Percentiles rank a stretch among this genome's conserved stretches.
phyloP scores from a whole-genome alignment of 2,888 invertebrate species.

The Syritta pipiens region DNA sequence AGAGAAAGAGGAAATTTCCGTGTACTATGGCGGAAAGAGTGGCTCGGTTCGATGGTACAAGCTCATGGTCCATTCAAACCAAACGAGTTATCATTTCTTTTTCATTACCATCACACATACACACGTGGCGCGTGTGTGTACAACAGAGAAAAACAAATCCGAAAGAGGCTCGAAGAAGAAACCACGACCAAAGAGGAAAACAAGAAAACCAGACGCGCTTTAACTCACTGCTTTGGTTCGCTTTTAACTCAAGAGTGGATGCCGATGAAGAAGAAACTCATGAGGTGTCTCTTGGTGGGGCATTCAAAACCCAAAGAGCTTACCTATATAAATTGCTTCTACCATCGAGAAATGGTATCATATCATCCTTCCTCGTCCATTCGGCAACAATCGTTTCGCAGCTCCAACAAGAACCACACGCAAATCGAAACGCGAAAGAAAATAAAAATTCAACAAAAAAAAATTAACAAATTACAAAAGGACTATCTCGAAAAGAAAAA shows the following conservation, averaged over 20 bases:
- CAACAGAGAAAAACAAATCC: slow-evolving; percentile 41
- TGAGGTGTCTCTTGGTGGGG: slow-evolving; percentile 64
- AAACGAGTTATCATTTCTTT: slow-evolving; percentile 55
- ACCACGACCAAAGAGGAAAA: slow-evolving; percentile 36
- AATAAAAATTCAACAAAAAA: slow-evolving; percentile 63
- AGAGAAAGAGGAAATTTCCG: slow-evolving; percentile 54
- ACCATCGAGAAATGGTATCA: slow-evolving; percentile 80
- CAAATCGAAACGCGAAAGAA: slow-evolving; percentile 60
- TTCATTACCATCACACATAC: neutral
- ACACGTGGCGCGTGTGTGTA: neutral
- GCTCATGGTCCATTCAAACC: slow-evolving; percentile 42
- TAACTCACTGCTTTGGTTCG: slow-evolving; percentile 54
- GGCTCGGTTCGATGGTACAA: slow-evolving; percentile 48
- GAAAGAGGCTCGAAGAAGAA: slow-evolving; percentile 43
- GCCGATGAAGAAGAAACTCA: slow-evolving; percentile 63
- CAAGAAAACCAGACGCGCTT: slow-evolving; percentile 70
- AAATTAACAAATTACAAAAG: slow-evolving; percentile 42
- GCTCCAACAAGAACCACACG: slow-evolving; percentile 52
- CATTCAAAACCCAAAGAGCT: slow-evolving; percentile 72
- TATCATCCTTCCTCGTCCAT: slow-evolving; percentile 80
- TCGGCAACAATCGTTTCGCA: slow-evolving; percentile 76
- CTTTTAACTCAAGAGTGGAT: slow-evolving; percentile 57
- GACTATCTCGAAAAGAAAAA: slow-evolving; percentile 45
- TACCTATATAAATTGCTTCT: slow-evolving; percentile 80
- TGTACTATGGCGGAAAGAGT: slow-evolving; percentile 35